A percentile compares a stretch with the other conserved stretches of the same genome.
Evolutionary conservation across 2,113 vertebrate genomes (phyloP).

Genomic region (Athene cunicularia): DNA sequence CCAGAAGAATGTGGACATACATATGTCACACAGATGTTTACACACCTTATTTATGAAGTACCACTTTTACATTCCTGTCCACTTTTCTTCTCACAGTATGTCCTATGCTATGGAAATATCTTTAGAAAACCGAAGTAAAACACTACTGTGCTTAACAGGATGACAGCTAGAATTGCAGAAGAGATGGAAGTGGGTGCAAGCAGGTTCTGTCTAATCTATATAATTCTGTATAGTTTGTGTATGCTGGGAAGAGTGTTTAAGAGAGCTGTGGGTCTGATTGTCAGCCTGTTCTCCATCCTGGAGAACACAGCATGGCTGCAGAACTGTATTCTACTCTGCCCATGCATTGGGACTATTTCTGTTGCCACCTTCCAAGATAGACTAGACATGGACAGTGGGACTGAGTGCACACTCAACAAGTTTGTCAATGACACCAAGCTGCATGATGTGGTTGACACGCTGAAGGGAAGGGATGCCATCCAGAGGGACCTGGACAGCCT

Average conservation of each 20-base stretch:
- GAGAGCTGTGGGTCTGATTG: background rate
- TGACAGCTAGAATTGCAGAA: background rate
- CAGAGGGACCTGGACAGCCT: too few species aligned
- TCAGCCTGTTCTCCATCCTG: background rate
- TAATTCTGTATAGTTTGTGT: background rate
- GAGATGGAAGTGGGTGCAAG: background rate
- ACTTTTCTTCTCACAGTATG: background rate
- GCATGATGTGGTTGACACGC: too few species aligned
- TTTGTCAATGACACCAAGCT: too few species aligned
- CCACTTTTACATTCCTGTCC: background rate
- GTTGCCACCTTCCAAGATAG: background rate
- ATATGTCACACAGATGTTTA: rapidly evolving
- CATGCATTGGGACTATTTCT: background rate
- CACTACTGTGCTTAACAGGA: background rate
- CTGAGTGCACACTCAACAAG: too few species aligned
- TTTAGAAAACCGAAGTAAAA: background rate
- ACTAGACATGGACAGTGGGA: background rate
- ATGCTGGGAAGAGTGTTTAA: background rate
- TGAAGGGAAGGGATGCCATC: too few species aligned
- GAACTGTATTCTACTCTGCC: background rate
- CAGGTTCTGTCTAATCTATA: background rate
- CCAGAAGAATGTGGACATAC: background rate
- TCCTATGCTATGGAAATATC: background rate
- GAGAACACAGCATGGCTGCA: background rate
- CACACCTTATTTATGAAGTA: background rate